Evolutionary conservation across 2,888 invertebrate genomes (phyloP).

Genomic region (Drosophila austrosaltans): DNA sequence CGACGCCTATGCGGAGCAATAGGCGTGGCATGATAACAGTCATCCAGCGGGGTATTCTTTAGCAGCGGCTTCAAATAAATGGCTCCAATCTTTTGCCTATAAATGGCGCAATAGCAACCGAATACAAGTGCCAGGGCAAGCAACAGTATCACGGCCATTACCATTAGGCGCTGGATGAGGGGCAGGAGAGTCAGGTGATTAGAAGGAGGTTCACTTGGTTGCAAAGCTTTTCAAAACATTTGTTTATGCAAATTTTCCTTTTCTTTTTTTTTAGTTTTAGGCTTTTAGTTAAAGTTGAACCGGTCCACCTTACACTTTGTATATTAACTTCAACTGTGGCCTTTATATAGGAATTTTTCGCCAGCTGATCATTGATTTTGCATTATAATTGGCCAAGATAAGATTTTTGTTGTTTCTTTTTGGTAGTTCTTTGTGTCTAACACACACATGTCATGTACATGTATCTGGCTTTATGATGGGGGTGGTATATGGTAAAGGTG

Average conservation of each 20-base stretch:
- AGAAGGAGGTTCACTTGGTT: constrained; percentile 22
- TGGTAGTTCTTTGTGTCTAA: constrained; percentile 29
- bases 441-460: background rate
- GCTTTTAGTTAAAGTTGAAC: constrained; percentile 59
- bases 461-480: constrained; percentile 46
- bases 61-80: constrained; percentile 73
- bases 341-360: constrained; percentile 28
- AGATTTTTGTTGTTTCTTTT: constrained; percentile 40
- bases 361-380: constrained; percentile 51
- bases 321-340: constrained; percentile 30
- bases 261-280: constrained; percentile 36
- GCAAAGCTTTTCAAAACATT: constrained; percentile 37
- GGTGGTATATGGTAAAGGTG: background rate
- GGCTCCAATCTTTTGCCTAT: constrained; percentile 72
- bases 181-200: constrained; percentile 1
- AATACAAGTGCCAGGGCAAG: constrained; percentile 80
- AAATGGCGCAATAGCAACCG: constrained; percentile 79
- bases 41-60: constrained; percentile 63
- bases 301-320: constrained; percentile 34
- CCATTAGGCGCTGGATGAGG: constrained; percentile 66
- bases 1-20: constrained; percentile 50
- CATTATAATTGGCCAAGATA: constrained; percentile 64
- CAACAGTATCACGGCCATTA: constrained; percentile 82
- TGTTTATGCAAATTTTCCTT: constrained; percentile 59
- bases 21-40: constrained; percentile 73